Percentiles rank a stretch among this genome's conserved stretches.
Conservation (phyloP, 1,140 invertebrate genomes). For the Diplogasteroides magnus region DNA sequence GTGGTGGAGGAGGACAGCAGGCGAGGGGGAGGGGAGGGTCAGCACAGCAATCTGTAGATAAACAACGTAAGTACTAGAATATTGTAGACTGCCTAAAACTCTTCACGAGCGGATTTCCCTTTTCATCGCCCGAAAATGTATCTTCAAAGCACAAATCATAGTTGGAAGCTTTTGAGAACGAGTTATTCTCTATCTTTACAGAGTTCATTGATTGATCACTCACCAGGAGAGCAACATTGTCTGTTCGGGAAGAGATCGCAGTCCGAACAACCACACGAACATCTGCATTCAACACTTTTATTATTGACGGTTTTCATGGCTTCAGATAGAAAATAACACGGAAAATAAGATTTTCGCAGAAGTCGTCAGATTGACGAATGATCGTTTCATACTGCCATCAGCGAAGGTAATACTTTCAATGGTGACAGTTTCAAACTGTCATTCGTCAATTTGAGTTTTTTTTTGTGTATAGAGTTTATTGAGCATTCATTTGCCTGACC, state of each 20-base stretch:
- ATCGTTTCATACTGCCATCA: too few relatives aligned
- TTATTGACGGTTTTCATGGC: conserved; percentile 10
- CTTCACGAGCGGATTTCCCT: not conserved
- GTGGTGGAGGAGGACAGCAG: conserved; percentile 41
- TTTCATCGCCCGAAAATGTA: too few relatives aligned
- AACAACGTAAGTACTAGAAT: too few relatives aligned
- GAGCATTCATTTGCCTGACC: not conserved
- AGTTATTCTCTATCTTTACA: too few relatives aligned
- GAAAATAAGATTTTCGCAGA: too few relatives aligned
- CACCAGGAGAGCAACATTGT: conserved; percentile 33
- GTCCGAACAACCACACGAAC: conserved; percentile 38
- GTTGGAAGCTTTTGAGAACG: too few relatives aligned
- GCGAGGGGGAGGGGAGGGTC: conserved; percentile 34
- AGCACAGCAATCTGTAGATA: conserved; percentile 14
- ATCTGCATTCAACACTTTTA: conserved; percentile 35
- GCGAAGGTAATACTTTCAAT: too few relatives aligned
- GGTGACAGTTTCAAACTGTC: too few relatives aligned
- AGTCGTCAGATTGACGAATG: too few relatives aligned
- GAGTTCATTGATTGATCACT: too few relatives aligned
- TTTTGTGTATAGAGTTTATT: not conserved
- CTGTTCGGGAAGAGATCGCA: conserved; percentile 43
- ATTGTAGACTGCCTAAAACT: not conserved
- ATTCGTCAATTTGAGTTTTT: not conserved
- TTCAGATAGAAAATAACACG: not conserved
- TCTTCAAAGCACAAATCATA: too few relatives aligned